These are phyloP conservation scores for Eupithecia pulchellata DNA, from an alignment of 2,888 invertebrate genomes.

Conservation along the genomic window DNA sequence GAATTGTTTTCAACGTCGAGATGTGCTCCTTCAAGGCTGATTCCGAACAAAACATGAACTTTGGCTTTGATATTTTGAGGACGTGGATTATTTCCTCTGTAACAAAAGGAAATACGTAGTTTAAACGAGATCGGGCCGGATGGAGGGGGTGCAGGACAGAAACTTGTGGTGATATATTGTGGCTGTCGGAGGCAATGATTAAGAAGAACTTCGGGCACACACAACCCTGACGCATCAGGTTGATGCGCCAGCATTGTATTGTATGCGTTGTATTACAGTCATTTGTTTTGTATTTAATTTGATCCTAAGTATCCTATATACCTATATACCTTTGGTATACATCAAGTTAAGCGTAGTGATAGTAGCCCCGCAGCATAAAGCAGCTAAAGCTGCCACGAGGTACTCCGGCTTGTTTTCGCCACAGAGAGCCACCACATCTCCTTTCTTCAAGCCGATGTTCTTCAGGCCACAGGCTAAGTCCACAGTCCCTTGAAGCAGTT, in stretches of 20 bases:
- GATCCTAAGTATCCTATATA: background rate
- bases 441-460: constrained; percentile 69
- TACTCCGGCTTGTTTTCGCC: constrained; percentile 87
- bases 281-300: background rate
- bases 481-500: constrained; percentile 76
- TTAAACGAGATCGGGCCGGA: background rate
- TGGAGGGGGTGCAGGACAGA: background rate
- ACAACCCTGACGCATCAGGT: background rate
- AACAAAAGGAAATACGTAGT: constrained; percentile 36
- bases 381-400: constrained; percentile 76
- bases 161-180: background rate
- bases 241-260: background rate
- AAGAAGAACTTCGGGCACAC: too few species aligned
- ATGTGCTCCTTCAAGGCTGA: constrained; percentile 56
- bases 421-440: constrained; percentile 84
- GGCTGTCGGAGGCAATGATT: background rate
- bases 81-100: constrained; percentile 81
- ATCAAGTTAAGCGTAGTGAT: constrained; percentile 85
- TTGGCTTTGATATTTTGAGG: constrained; percentile 87
- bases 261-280: background rate
- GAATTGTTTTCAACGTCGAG: constrained; percentile 51
- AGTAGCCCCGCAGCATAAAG: constrained; percentile 82
- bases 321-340: constrained; percentile 83
- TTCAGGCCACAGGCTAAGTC: constrained; percentile 78
- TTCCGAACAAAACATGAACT: constrained; percentile 86